Conservation (phyloP, 2,797 vertebrate species). For the Sebastes wilsoni region DNA sequence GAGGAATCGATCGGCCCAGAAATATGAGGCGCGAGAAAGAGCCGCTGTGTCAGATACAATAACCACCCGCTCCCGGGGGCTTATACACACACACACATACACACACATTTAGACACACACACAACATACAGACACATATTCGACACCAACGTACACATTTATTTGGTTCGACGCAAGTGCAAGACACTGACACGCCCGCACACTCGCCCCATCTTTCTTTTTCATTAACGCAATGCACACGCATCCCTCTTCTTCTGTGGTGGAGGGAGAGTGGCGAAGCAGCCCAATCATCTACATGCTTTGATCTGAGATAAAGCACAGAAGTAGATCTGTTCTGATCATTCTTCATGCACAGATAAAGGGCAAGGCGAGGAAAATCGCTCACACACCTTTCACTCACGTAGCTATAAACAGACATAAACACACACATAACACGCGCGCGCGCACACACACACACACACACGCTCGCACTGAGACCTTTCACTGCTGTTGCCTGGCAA, state of each 20-base stretch:
- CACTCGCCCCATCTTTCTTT: conserved; percentile 65
- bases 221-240: conserved; percentile 67
- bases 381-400: conserved; percentile 79
- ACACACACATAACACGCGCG: conserved; percentile 57
- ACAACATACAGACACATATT: conserved; percentile 62
- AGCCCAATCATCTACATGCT: conserved; percentile 75
- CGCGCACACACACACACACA: conserved; percentile 62
- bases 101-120: conserved; percentile 51
- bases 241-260: conserved; percentile 64
- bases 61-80: conserved; percentile 92
- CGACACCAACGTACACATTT: conserved; percentile 69
- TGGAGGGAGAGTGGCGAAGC: conserved; percentile 46
- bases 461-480: conserved; percentile 81
- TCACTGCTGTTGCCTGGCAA: conserved; percentile 88
- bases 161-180: conserved; percentile 69
- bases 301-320: conserved; percentile 72
- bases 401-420: conserved; percentile 79
- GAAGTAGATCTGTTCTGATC: conserved; percentile 73
- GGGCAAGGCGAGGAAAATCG: conserved; percentile 77
- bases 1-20: conserved; percentile 97
- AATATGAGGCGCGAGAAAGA: conserved; percentile 95
- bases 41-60: conserved; percentile 97
- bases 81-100: conserved; percentile 71
- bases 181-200: conserved; percentile 60
- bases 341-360: conserved; percentile 81